Conservation (phyloP, 1,140 invertebrate genomes). For the Centruroides vittatus region DNA sequence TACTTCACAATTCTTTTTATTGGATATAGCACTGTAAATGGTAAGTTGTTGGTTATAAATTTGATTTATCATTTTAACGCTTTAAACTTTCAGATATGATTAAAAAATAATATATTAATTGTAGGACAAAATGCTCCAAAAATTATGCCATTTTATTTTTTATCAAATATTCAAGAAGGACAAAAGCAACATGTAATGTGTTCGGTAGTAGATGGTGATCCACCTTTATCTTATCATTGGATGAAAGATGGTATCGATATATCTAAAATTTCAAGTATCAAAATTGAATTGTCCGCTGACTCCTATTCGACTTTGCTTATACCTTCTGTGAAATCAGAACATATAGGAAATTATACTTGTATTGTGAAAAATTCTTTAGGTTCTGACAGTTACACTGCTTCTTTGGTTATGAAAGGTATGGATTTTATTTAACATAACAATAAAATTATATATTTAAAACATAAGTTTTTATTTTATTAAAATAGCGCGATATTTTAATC, state of each 20-base stretch:
- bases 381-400: not conserved
- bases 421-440: not conserved
- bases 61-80: too few species aligned
- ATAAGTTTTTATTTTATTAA: not conserved
- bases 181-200: not conserved
- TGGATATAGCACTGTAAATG: too few species aligned
- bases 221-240: constrained; percentile 2
- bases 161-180: not conserved
- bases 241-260: constrained; percentile 1
- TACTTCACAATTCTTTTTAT: too few species aligned
- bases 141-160: not conserved
- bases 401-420: not conserved
- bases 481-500: not conserved
- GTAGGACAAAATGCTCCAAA: not conserved
- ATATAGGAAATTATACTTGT: constrained; percentile 11
- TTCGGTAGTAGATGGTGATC: not conserved
- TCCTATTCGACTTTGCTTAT: not conserved
- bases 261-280: too few species aligned
- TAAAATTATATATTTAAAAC: not conserved
- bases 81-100: too few species aligned
- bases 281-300: too few species aligned
- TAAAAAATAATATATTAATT: too few species aligned
- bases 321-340: not conserved
- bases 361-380: not conserved
- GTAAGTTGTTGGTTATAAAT: too few species aligned